A percentile compares a stretch with the other conserved stretches of the same genome.
phyloP scores from a whole-genome alignment of 2,113 vertebrate species.

The Erinaceus europaeus region DNA sequence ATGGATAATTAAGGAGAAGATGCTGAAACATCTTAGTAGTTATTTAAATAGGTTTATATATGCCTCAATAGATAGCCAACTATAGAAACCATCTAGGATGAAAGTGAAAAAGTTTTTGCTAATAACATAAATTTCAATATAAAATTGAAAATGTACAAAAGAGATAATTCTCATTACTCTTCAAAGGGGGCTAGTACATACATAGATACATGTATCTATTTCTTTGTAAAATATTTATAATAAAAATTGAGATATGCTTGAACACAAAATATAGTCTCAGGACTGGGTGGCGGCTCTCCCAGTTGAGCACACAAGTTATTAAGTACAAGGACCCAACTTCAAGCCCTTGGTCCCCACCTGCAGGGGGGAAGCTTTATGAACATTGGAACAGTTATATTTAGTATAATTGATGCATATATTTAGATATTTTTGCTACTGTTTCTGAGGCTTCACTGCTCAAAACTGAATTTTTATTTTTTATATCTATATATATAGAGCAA shows the following conservation, averaged over 20 bases:
- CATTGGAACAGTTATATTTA: too few relatives aligned
- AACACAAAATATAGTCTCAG: not conserved
- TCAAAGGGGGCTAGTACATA: not conserved
- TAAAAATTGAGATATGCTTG: not conserved
- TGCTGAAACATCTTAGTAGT: not conserved
- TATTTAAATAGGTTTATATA: not conserved
- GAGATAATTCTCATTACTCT: not conserved
- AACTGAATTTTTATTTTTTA: too few relatives aligned
- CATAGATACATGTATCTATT: not conserved
- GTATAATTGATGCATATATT: too few relatives aligned
- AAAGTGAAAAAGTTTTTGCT: not conserved
- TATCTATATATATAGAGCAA: too few relatives aligned
- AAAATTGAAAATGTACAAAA: not conserved
- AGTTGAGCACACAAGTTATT: too few relatives aligned
- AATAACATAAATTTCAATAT: not conserved
- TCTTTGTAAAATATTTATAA: not conserved
- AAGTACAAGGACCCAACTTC: too few relatives aligned
- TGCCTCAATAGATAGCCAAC: not conserved
- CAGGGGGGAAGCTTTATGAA: too few relatives aligned
- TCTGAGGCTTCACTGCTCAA: too few relatives aligned
- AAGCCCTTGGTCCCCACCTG: too few relatives aligned
- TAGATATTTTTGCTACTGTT: too few relatives aligned
- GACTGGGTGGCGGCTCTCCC: too few relatives aligned
- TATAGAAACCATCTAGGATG: not conserved
- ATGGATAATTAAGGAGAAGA: not conserved